phyloP scores from a whole-genome alignment of 1,140 invertebrate species.

The Lerema accius region DNA sequence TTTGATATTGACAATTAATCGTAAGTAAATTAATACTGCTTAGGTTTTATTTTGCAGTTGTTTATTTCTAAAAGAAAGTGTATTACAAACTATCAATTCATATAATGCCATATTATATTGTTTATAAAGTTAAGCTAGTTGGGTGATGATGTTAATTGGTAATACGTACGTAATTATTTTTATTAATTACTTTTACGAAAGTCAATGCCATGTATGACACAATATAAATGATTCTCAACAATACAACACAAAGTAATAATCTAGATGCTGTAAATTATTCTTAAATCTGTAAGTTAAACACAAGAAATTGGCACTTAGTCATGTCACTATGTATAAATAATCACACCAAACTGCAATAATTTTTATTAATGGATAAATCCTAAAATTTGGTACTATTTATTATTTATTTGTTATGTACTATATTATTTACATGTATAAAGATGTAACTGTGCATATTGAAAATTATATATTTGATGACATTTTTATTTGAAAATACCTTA shows the following conservation, averaged over 20 bases:
- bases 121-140: conserved; percentile 77
- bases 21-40: conserved; percentile 76
- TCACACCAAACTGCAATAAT: conserved; percentile 75
- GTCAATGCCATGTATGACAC: conserved; percentile 59
- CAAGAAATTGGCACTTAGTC: conserved; percentile 74
- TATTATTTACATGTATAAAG: conserved; percentile 82
- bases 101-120: conserved; percentile 80
- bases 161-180: conserved; percentile 51
- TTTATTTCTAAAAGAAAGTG: conserved; percentile 76
- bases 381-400: conserved; percentile 80
- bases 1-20: conserved; percentile 81
- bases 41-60: conserved; percentile 79
- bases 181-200: conserved; percentile 49
- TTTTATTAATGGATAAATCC: conserved; percentile 73
- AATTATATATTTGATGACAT: conserved; percentile 79
- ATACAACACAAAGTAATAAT: conserved; percentile 48
- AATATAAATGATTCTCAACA: conserved; percentile 45
- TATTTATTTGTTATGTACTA: conserved; percentile 82
- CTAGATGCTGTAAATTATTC: conserved; percentile 64
- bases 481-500: conserved; percentile 76
- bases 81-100: conserved; percentile 76
- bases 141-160: conserved; percentile 63
- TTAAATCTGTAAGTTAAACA: conserved; percentile 52
- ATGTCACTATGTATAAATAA: conserved; percentile 74
- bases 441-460: conserved; percentile 81